Conservation (phyloP, 2,888 invertebrate species). For the Harpalus rufipes region DNA sequence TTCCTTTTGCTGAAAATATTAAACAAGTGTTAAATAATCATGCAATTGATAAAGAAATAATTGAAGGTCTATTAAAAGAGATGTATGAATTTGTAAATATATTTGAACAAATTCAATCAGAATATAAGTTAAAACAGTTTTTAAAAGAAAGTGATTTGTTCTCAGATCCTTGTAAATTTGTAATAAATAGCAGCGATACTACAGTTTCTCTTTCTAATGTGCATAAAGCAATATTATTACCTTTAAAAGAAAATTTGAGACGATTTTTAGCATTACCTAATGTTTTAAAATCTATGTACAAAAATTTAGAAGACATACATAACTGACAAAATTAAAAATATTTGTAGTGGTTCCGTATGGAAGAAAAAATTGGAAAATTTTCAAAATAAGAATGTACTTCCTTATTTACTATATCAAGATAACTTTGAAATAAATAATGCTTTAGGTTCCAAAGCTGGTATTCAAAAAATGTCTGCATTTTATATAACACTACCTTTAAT, state of each 20-base stretch:
- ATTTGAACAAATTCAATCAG: background rate
- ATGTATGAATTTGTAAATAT: background rate
- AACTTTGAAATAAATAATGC: too few relatives aligned
- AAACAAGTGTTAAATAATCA: background rate
- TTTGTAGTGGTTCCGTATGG: too few relatives aligned
- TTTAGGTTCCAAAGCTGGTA: too few relatives aligned
- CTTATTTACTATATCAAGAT: too few relatives aligned
- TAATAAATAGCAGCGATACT: background rate
- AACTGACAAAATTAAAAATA: background rate
- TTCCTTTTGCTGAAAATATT: too few relatives aligned
- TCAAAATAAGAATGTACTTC: too few relatives aligned
- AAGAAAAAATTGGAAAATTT: too few relatives aligned
- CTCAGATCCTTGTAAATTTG: background rate
- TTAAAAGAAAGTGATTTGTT: background rate
- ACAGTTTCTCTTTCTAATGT: background rate
- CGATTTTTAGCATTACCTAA: background rate
- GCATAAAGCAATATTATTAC: background rate
- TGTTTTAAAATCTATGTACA: background rate
- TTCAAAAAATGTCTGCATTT: too few relatives aligned
- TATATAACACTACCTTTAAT: too few relatives aligned
- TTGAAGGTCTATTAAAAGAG: background rate
- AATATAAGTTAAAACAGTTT: conserved; percentile 1
- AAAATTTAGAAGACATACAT: background rate
- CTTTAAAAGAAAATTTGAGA: conserved; percentile 2
- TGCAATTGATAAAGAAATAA: too few relatives aligned